A percentile compares a stretch with the other conserved stretches of the same genome.
Conservation (phyloP, 2,888 invertebrate genomes). For the Tubulanus polymorphus region DNA sequence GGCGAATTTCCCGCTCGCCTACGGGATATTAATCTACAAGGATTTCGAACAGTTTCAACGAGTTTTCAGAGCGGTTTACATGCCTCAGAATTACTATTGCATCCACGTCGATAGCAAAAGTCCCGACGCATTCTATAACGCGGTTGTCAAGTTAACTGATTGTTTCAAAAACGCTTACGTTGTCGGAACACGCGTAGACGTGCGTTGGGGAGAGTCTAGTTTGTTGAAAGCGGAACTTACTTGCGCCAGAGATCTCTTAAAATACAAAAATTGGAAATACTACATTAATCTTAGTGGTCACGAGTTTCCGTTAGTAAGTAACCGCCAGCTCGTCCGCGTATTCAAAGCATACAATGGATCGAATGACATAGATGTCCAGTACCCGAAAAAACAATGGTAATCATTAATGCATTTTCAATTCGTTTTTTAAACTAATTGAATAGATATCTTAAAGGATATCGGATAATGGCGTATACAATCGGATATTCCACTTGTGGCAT, state of each 20-base stretch:
- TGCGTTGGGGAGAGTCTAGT: constrained; percentile 35
- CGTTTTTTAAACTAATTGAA: too few species aligned
- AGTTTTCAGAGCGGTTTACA: constrained; percentile 31
- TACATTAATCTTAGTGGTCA: constrained; percentile 46
- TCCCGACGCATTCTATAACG: constrained; percentile 11
- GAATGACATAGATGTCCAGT: constrained; percentile 38
- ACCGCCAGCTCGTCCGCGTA: constrained; percentile 38
- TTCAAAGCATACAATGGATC: constrained; percentile 35
- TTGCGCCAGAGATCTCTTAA: constrained; percentile 31
- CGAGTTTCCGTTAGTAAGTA: constrained; percentile 45
- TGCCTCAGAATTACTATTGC: constrained; percentile 41
- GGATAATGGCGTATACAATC: too few species aligned
- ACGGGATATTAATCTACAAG: constrained; percentile 28
- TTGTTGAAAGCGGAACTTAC: constrained; percentile 35
- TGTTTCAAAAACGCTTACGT: constrained; percentile 36
- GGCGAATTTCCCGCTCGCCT: constrained; percentile 31
- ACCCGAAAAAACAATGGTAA: too few species aligned
- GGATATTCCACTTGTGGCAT: too few species aligned
- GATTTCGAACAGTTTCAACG: constrained; percentile 27
- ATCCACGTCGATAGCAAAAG: constrained; percentile 34
- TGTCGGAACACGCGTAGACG: constrained; percentile 21
- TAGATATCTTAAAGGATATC: too few species aligned
- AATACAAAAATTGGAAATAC: constrained; percentile 37
- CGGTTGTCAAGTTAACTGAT: constrained; percentile 17
- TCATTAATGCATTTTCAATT: too few species aligned